phyloP scores from a whole-genome alignment of 92 coral and sea anemone species.

The Heliopora coerulea region DNA sequence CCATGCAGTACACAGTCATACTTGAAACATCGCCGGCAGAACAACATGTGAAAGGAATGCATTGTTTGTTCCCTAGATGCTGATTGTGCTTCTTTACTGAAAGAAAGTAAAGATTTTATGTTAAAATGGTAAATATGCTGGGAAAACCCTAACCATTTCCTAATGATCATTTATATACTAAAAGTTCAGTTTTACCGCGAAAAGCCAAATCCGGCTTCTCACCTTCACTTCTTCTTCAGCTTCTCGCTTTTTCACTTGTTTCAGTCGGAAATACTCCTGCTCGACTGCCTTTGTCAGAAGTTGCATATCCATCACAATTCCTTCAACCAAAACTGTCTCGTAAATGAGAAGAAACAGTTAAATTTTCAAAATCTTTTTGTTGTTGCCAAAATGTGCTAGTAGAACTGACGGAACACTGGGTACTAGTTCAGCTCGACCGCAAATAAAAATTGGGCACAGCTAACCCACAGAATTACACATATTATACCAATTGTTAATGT shows the following conservation, averaged over 20 bases:
- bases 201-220: not conserved
- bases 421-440: too few species aligned
- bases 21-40: slow-evolving; percentile 95
- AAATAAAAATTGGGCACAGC: too few species aligned
- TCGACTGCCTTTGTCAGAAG: slow-evolving; percentile 73
- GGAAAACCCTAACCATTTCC: too few species aligned
- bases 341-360: too few species aligned
- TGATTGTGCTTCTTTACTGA: slow-evolving; percentile 91
- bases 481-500: too few species aligned
- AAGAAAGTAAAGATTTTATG: not conserved
- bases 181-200: slow-evolving; percentile 4
- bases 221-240: slow-evolving; percentile 85
- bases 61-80: slow-evolving; percentile 95
- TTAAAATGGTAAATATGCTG: too few species aligned
- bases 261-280: slow-evolving; percentile 70
- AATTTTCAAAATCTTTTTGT: too few species aligned
- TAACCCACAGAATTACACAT: too few species aligned
- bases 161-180: too few species aligned
- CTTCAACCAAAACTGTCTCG: too few species aligned
- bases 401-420: too few species aligned
- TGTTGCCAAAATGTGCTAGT: too few species aligned
- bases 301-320: slow-evolving; percentile 39
- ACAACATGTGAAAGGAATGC: slow-evolving; percentile 97
- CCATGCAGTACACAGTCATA: slow-evolving; percentile 98
- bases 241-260: slow-evolving; percentile 62